Evolutionary conservation across 2,113 vertebrate species (phyloP), one percentile per base, ranked within the genome.

Genomic region (Erythrolamprus reginae): DNA sequence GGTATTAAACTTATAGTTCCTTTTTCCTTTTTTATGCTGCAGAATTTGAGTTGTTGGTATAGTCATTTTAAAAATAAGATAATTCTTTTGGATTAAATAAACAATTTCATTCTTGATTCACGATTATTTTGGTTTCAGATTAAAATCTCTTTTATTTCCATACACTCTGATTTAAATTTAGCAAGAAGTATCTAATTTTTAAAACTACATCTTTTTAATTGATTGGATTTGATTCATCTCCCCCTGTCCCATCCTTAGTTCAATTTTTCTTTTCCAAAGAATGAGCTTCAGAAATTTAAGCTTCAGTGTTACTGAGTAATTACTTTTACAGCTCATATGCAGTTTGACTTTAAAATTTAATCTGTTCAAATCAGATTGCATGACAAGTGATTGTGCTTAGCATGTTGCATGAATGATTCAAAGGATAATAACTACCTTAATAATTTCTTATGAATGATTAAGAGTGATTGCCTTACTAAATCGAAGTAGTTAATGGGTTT

Each of bases 361-460:
- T 96, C 91, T 96, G 92, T 96, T 96, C 94, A 93, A 94, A 94
- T 95, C 92, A 96, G 92, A 91, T 95, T 96, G 91, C 88, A 92
- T 96, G 95, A 92, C 92, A 94, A 95, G 90, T 38, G 88, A 93
- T 95, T 94, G 89, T 95, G 92, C 92, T 96, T 92, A 92, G 92
- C 92, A 87, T 95, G 89, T 92, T 90, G 23, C 92, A 95, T 96
- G 94, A 97, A 97, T 96, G 92, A 97, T 97, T 97, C 91, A 97
- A 77, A 51, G 93, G 94, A 91, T 97, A 96, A 97, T 96, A 95
- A 93, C 90, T 53, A 93, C 89, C 90, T 92, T 89, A 94, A 91
- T 95, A 95, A 96, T 96, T 97, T 97, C 92, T 96, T 96, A 90
- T 95, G 91, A 96, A 96, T 96, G 91, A 95, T 89, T 96, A 89